phyloP scores from a whole-genome alignment of 2,888 invertebrate genomes.

The Drosophila maculinotata region DNA sequence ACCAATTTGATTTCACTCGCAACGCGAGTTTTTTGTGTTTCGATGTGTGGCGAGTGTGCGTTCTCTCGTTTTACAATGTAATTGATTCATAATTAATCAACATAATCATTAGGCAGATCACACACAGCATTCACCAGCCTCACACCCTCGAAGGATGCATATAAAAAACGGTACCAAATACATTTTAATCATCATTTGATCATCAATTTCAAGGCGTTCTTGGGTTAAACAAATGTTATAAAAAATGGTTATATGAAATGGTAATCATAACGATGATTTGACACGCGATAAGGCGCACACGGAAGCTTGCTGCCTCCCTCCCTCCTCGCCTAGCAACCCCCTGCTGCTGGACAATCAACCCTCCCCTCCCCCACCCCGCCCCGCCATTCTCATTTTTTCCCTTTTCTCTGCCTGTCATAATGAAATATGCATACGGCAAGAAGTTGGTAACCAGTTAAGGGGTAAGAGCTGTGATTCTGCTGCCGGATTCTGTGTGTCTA shows the following conservation, averaged over 20 bases:
- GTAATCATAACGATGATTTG: conserved; percentile 82
- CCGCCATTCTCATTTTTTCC: neutral
- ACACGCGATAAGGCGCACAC: conserved; percentile 77
- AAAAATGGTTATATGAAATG: conserved; percentile 4
- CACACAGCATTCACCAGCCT: neutral
- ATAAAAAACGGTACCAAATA: conserved; percentile 46
- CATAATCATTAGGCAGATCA: conserved; percentile 66
- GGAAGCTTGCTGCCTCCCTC: conserved; percentile 17
- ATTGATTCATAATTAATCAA: conserved; percentile 80
- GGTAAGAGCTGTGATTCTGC: conserved; percentile 18
- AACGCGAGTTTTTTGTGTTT: conserved; percentile 10
- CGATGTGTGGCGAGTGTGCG: too few relatives aligned
- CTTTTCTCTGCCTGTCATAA: conserved; percentile 58
- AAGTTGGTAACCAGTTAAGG: conserved; percentile 37
- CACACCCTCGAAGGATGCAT: neutral
- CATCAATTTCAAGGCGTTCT: conserved; percentile 74
- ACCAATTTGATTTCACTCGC: conserved; percentile 33
- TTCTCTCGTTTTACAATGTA: conserved; percentile 65
- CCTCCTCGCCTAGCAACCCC: conserved; percentile 23
- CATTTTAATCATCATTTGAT: conserved; percentile 80
- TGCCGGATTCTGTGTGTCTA: conserved; percentile 7
- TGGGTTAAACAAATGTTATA: conserved; percentile 54
- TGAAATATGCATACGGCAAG: conserved; percentile 72
- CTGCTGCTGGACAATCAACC: conserved; percentile 12
- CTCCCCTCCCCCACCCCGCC: neutral